Base-by-base conservation (phyloP, 2,797 vertebrate species). In the Sardinella longiceps region DNA sequence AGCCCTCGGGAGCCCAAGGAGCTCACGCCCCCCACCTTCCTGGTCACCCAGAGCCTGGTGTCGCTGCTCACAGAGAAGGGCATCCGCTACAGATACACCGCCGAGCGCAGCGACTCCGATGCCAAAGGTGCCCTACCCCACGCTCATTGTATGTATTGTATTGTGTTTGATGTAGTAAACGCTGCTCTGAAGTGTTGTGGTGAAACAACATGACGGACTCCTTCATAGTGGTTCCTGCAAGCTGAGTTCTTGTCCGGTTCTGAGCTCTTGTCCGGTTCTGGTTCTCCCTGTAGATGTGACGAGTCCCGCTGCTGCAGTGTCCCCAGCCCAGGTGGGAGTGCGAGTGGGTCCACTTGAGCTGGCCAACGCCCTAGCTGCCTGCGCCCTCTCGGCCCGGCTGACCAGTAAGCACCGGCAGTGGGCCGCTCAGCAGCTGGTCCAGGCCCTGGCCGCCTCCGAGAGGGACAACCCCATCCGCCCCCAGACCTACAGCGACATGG, bases 41-140 rank as follows among this genome's bases (percentile, higher is more conserved):
- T 96, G 88, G 96, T 96, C 86, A 96, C 95, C 14, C 96, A 96
- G 86, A 95, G 93, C 85, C 93, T 96, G 80, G 95, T 96, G 83
- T 94, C 94, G 20, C 91, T 96, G 84, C 94, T 96, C 48, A 96
- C 95, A 1, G 94, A 95, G 66, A 95, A 95, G 90, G 93, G 92
- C 1, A 84, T 93, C 81, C 91, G 94, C 7, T 94, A 89, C 80
- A 88, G 92, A 51, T 90, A 90, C 85, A 89, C 83, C 51, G 45
- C 87, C 0, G 95, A 96, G 1, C 92, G 90, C 87, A 6, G 87
- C 4, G 95, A 95, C 56, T 85, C 92, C 0, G 95, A 96, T 48
- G 37, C 90, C 0, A 93, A 90, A 81, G 95, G 95, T 96, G 85
- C 56, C 56, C 56, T 7, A 25, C 23, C n/a, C n/a, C 10, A 25